phyloP scores from a whole-genome alignment of 2,888 invertebrate species.

The Slavum lentiscoides region DNA sequence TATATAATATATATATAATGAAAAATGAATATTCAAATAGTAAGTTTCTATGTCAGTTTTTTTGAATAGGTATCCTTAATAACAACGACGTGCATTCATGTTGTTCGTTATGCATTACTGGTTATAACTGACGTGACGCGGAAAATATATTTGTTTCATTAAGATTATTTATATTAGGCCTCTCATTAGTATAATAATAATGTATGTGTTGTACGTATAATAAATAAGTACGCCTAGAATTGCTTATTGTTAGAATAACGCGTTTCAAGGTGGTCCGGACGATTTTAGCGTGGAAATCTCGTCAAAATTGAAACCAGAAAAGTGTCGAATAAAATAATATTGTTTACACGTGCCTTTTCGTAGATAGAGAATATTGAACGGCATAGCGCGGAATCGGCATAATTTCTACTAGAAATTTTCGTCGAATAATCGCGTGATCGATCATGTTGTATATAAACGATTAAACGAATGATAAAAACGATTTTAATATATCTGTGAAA shows the following conservation, averaged over 20 bases:
- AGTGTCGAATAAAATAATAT: too few species aligned
- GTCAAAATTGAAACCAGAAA: too few species aligned
- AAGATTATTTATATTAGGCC: constrained; percentile 50
- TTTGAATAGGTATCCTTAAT: constrained; percentile 44
- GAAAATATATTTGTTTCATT: constrained; percentile 51
- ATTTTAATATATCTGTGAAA: too few species aligned
- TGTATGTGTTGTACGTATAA: constrained; percentile 4
- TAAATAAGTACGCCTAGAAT: not conserved
- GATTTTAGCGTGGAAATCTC: too few species aligned
- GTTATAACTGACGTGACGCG: constrained; percentile 42
- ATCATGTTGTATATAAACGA: too few species aligned
- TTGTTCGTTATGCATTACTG: constrained; percentile 42
- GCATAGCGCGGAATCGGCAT: too few species aligned
- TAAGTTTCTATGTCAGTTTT: constrained; percentile 29
- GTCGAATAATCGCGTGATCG: too few species aligned
- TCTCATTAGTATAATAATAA: constrained; percentile 47
- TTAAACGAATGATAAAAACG: too few species aligned
- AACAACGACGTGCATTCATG: constrained; percentile 29
- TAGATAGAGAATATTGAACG: too few species aligned
- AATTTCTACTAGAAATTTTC: too few species aligned
- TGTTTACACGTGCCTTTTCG: too few species aligned
- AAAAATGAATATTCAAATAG: constrained; percentile 49
- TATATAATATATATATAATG: constrained; percentile 29
- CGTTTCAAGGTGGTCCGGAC: constrained; percentile 34
- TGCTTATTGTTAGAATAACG: constrained; percentile 11